A percentile compares a stretch with the other conserved stretches of the same genome.
These are phyloP conservation scores for Corella eumyota DNA, from an alignment of 23 tunicate species.

Conservation along the genomic window DNA sequence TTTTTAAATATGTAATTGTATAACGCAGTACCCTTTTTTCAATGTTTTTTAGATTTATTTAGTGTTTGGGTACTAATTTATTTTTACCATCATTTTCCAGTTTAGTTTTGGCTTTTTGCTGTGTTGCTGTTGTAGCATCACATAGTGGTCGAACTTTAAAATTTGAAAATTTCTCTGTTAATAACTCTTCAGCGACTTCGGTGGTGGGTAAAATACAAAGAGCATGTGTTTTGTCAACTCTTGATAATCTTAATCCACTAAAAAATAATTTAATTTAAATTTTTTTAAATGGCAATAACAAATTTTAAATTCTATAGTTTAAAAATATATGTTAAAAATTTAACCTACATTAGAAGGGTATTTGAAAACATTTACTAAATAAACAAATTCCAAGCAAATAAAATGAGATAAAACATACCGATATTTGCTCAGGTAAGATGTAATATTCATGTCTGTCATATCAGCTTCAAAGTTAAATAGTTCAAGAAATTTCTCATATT, in stretches of 20 bases:
- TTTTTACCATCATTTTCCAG: conserved; percentile 23
- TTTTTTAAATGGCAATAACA: too few relatives aligned
- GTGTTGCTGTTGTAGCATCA: conserved; percentile 12
- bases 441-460: conserved; percentile 29
- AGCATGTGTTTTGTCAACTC: conserved; percentile 23
- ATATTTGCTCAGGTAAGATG: conserved; percentile 29
- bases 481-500: conserved; percentile 31
- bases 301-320: too few relatives aligned
- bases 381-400: too few relatives aligned
- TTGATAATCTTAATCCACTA: conserved; percentile 26
- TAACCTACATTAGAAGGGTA: too few relatives aligned
- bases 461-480: conserved; percentile 19
- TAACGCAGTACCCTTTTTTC: neutral
- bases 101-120: conserved; percentile 15
- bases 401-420: too few relatives aligned
- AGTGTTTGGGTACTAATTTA: too few relatives aligned
- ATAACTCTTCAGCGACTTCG: conserved; percentile 23
- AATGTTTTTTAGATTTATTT: neutral
- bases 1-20: neutral
- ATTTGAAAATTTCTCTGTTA: conserved; percentile 10
- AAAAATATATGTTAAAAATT: too few relatives aligned
- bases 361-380: too few relatives aligned
- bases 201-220: conserved; percentile 21
- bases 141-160: conserved; percentile 16
- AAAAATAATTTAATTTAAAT: neutral